phyloP scores from a whole-genome alignment of 2,113 vertebrate species.

The Alouatta palliata region DNA sequence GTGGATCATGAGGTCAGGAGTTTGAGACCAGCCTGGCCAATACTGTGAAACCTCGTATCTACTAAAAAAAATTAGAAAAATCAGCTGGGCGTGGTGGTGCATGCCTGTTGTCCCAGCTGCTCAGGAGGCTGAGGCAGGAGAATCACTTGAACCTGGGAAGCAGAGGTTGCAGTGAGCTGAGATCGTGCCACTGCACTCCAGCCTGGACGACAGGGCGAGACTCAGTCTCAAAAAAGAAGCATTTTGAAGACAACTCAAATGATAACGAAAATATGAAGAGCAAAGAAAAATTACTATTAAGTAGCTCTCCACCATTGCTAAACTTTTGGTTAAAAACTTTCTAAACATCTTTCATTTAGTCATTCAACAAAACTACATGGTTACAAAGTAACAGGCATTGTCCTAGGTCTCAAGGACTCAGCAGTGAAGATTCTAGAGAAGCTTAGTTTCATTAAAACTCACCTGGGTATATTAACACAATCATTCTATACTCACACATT shows the following conservation, averaged over 20 bases:
- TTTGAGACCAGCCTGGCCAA: no score
- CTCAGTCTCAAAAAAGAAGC: not conserved
- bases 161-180: no score
- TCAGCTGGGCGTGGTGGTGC: no score
- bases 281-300: not conserved
- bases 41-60: no score
- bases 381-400: not conserved
- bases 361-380: not conserved
- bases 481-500: not conserved
- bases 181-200: no score
- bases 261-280: not conserved
- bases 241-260: not conserved
- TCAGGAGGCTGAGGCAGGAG: no score
- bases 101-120: no score
- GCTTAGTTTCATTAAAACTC: not conserved
- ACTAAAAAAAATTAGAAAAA: no score
- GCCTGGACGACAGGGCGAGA: no score
- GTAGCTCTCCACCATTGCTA: not conserved
- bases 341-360: not conserved
- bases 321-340: not conserved
- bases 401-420: not conserved
- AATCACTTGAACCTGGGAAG: no score
- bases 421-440: not conserved
- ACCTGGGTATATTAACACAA: not conserved
- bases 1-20: no score